These are phyloP conservation scores for Choristoneura fumiferana DNA, from an alignment of 1,140 invertebrate genomes.

Conservation along the genomic window DNA sequence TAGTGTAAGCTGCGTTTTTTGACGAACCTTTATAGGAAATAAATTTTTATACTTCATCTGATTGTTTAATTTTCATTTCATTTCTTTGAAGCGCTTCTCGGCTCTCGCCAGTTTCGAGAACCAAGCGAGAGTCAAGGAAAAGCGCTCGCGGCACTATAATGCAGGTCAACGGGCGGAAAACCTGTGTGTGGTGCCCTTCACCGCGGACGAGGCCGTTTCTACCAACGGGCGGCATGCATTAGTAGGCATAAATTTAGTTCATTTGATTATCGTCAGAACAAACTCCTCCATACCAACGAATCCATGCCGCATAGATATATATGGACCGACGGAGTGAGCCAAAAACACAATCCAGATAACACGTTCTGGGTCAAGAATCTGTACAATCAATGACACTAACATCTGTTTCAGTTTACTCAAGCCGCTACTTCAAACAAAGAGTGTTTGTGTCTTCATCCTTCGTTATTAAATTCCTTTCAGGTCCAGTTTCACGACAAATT, in stretches of 20 bases:
- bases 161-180: conserved; percentile 8
- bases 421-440: conserved; percentile 6
- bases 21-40: no score
- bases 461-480: conserved; percentile 14
- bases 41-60: no score
- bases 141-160: neutral
- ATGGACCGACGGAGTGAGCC: no score
- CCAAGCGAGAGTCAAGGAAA: neutral
- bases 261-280: no score
- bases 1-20: no score
- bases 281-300: no score
- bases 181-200: neutral
- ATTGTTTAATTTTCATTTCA: no score
- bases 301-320: no score
- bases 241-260: no score
- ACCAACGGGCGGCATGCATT: no score
- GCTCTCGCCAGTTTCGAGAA: neutral
- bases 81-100: no score
- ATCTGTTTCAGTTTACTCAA: conserved; percentile 15
- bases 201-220: neutral
- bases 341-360: neutral
- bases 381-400: neutral
- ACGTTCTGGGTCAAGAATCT: conserved; percentile 15
- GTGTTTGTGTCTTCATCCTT: conserved; percentile 5
- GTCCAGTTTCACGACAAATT: conserved; percentile 5